A percentile compares a stretch with the other conserved stretches of the same genome.
Conservation (phyloP, 2,113 vertebrate species). For the Lasiurus cinereus region DNA sequence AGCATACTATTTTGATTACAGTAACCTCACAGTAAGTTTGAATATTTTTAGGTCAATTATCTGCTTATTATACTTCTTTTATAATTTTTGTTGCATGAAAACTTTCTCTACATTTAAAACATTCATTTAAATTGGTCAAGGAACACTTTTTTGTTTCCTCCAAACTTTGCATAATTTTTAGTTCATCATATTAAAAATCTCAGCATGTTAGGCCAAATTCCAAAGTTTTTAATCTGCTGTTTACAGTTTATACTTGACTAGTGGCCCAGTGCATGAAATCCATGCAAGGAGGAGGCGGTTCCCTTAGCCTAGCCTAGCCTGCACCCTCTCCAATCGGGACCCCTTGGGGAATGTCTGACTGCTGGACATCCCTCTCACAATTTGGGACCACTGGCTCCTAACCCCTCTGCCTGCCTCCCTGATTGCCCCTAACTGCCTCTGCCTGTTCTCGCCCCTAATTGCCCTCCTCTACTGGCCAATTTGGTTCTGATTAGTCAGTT, state of each 20-base stretch:
- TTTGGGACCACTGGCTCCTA: too few relatives aligned
- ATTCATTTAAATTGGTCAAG: conserved; percentile 42
- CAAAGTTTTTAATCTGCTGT: neutral
- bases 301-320: too few relatives aligned
- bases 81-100: neutral
- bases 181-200: conserved; percentile 18
- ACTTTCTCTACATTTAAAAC: neutral
- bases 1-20: neutral
- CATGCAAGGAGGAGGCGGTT: too few relatives aligned
- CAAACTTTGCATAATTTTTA: conserved; percentile 49
- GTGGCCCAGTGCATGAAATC: too few relatives aligned
- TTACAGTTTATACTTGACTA: neutral
- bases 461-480: too few relatives aligned
- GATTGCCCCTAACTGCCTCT: too few relatives aligned
- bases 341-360: too few relatives aligned
- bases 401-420: too few relatives aligned
- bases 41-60: conserved; percentile 33
- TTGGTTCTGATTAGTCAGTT: too few relatives aligned
- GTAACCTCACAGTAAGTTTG: neutral
- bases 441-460: too few relatives aligned
- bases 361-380: too few relatives aligned
- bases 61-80: neutral
- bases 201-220: neutral
- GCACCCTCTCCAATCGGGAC: too few relatives aligned
- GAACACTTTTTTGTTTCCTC: conserved; percentile 4